Conservation (phyloP, 2,888 invertebrate species). For the Paralinhomoeus sp. region DNA sequence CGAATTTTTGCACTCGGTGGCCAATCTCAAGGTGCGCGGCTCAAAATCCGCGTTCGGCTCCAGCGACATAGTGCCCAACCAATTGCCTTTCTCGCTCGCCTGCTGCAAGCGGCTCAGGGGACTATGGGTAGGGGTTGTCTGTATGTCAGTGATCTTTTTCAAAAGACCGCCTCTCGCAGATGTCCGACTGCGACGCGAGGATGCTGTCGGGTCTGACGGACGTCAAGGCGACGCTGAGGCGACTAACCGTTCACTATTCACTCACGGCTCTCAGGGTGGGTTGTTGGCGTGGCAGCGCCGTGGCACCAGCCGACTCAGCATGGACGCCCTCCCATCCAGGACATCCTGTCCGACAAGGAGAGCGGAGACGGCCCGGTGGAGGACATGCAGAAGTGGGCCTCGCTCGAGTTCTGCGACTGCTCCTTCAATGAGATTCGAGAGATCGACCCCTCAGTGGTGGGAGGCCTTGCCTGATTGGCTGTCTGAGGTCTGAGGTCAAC, state of each 20-base stretch:
- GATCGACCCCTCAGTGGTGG: slow-evolving; percentile 4
- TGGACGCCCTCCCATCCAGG: no score
- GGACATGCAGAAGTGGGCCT: neutral
- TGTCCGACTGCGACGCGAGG: slow-evolving; percentile 22
- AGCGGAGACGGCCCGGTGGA: neutral
- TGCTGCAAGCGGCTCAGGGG: slow-evolving; percentile 52
- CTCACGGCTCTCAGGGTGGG: slow-evolving; percentile 27
- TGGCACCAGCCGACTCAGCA: slow-evolving; percentile 12
- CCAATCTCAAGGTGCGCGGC: slow-evolving; percentile 43
- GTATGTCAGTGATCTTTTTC: slow-evolving; percentile 23
- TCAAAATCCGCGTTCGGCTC: slow-evolving; percentile 44
- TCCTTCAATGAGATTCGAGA: slow-evolving; percentile 50
- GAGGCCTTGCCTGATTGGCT: neutral
- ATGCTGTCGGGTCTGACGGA: slow-evolving; percentile 22
- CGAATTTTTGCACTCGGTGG: slow-evolving; percentile 49
- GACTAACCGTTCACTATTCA: slow-evolving; percentile 43
- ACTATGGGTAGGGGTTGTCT: slow-evolving; percentile 41
- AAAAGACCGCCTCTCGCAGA: slow-evolving; percentile 14
- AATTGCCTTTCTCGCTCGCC: slow-evolving; percentile 52
- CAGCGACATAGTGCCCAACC: slow-evolving; percentile 61
- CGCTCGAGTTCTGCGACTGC: slow-evolving; percentile 45
- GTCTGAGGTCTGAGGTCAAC: neutral
- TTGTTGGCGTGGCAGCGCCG: no score
- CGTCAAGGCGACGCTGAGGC: slow-evolving; percentile 40
- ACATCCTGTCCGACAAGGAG: no score